Conservation (phyloP, 2,888 invertebrate genomes). For the Harpalus rufipes region DNA sequence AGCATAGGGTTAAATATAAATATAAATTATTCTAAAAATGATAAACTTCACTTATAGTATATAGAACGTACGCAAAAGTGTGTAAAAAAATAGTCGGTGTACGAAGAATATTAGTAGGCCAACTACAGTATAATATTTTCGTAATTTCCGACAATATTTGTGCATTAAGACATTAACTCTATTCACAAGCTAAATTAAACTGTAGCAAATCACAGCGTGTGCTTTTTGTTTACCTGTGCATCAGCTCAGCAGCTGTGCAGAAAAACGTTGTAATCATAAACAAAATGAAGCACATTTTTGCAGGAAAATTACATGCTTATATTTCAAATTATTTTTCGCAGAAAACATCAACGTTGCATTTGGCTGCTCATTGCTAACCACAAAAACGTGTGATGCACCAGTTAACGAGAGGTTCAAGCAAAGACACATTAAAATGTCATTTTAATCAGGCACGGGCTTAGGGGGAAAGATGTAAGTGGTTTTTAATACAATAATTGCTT, state of each 20-base stretch:
- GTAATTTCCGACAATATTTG: constrained; percentile 42
- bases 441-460: constrained; percentile 63
- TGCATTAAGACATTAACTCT: constrained; percentile 50
- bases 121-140: constrained; percentile 15
- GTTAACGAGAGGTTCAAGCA: constrained; percentile 57
- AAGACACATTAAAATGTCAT: constrained; percentile 66
- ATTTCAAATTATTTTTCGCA: constrained; percentile 55
- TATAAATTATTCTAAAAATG: too few relatives aligned
- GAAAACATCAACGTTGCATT: constrained; percentile 45
- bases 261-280: constrained; percentile 51
- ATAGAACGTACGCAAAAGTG: not conserved
- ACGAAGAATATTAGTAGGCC: not conserved
- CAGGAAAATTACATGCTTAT: constrained; percentile 49
- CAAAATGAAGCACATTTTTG: constrained; percentile 54
- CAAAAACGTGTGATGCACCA: constrained; percentile 51
- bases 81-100: not conserved
- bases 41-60: not conserved
- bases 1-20: too few relatives aligned
- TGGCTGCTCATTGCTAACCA: not conserved
- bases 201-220: constrained; percentile 10
- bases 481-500: constrained; percentile 67
- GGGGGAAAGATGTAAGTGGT: constrained; percentile 43
- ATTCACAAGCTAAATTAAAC: constrained; percentile 41
- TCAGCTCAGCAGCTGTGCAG: constrained; percentile 27
- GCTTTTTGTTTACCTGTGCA: constrained; percentile 10